Percentiles rank a stretch among this genome's conserved stretches.
These are phyloP conservation scores for Tachycineta bicolor DNA, from an alignment of 2,113 vertebrate genomes.

Conservation along the genomic window DNA sequence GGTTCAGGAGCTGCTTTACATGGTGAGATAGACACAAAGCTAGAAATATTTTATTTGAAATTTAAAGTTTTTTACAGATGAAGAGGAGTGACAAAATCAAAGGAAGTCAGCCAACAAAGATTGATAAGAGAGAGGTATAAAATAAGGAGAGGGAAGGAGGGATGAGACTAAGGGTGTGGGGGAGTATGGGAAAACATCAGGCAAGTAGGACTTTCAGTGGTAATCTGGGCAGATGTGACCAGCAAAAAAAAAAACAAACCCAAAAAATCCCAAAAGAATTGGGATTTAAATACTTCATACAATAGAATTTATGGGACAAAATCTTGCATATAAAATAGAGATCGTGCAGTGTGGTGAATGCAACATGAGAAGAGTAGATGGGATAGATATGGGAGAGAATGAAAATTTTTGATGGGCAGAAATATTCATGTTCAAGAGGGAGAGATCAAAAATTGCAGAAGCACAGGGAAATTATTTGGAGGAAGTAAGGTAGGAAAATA, in stretches of 20 bases:
- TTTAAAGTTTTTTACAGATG: neutral
- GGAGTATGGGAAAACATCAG: neutral
- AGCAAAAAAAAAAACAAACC: neutral
- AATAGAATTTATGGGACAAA: neutral
- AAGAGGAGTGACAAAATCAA: neutral
- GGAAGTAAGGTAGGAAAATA: conserved; percentile 11
- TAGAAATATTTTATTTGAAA: neutral
- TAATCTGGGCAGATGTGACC: neutral
- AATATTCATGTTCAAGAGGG: neutral
- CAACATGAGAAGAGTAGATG: neutral
- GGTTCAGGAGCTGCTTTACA: neutral
- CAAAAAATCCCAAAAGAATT: neutral
- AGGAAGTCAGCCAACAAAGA: neutral
- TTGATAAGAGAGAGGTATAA: neutral
- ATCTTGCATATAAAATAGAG: neutral
- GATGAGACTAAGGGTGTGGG: neutral
- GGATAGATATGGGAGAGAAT: neutral
- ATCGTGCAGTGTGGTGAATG: neutral
- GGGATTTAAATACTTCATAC: neutral
- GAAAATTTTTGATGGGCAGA: neutral
- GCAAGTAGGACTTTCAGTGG: neutral
- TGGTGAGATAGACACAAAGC: neutral
- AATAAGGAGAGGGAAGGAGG: neutral
- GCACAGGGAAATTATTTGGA: neutral
- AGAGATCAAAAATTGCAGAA: conserved; percentile 14